These are phyloP conservation scores for Dryobota labecula DNA, from an alignment of 2,888 invertebrate genomes.

Conservation along the genomic window DNA sequence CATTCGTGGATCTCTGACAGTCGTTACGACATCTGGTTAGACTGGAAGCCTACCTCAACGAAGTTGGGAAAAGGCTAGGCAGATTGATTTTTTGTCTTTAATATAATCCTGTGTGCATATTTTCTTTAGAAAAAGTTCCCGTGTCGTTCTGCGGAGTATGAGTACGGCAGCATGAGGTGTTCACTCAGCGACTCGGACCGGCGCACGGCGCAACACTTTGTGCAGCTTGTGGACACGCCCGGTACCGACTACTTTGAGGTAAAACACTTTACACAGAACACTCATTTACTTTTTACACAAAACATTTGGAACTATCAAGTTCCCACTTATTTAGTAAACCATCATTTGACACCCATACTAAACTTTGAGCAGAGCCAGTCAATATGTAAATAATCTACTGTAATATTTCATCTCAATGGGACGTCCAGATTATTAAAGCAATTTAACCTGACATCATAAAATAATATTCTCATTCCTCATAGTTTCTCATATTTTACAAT, in stretches of 20 bases:
- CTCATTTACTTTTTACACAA: slow-evolving; percentile 36
- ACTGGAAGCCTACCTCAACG: too few relatives aligned
- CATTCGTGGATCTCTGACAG: too few relatives aligned
- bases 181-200: slow-evolving; percentile 97
- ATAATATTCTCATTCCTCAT: slow-evolving; percentile 31
- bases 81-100: too few relatives aligned
- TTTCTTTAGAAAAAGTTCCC: slow-evolving; percentile 96
- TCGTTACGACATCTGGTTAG: too few relatives aligned
- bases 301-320: slow-evolving; percentile 20
- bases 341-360: slow-evolving; percentile 15
- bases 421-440: slow-evolving; percentile 37
- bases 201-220: slow-evolving; percentile 96
- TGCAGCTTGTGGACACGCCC: slow-evolving; percentile 97
- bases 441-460: slow-evolving; percentile 45
- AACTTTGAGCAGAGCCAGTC: slow-evolving; percentile 15
- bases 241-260: slow-evolving; percentile 90
- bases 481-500: slow-evolving; percentile 51
- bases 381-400: slow-evolving; percentile 29
- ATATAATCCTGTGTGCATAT: too few relatives aligned
- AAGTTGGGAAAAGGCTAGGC: too few relatives aligned
- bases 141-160: slow-evolving; percentile 98
- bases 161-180: slow-evolving; percentile 97
- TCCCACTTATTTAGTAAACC: slow-evolving; percentile 40
- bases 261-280: slow-evolving; percentile 49
- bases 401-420: slow-evolving; percentile 33